Evolutionary conservation across 2,113 vertebrate species (phyloP), one percentile per base, ranked within the genome.

Genomic region (Callaeas wilsoni): DNA sequence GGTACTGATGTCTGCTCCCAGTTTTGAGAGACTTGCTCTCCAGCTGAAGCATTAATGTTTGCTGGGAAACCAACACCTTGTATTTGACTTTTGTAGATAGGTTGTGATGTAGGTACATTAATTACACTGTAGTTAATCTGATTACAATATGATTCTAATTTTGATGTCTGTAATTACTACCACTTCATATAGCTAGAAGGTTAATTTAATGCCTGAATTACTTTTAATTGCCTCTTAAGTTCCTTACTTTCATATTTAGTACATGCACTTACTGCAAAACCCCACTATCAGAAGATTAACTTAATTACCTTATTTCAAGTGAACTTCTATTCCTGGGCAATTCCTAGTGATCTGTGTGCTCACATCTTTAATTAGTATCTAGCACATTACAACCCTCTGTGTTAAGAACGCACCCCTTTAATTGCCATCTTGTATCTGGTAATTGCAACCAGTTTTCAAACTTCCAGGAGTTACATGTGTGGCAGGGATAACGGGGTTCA

Each of bases 171-270:
- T 89, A 95, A 92, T 96, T 90, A 86, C 85, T 71, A 94, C 56
- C 57, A 92, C 60, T 96, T 92, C 73, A 64, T 93, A 89, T 63
- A 95, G 76, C 85, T 90, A 88, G 88, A 92, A 94, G 83, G 88
- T 96, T 96, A 96, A 97, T 96, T 96, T 97, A 96, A 96, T 88
- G 94, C 90, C 92, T 94, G 95, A 86, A 96, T 96, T 97, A 68
- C 82, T 94, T 96, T 88, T 95, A 97, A 96, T 96, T 88, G 86
- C 83, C 60, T 89, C 90, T 93, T 94, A 94, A 93, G 37, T 96
- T 88, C 83, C 71, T 89, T 87, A 78, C 88, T 90, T 95, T 93
- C 83, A 92, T 94, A 95, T 92, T 81, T 93, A 90, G 87, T 89
- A 79, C 83, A 93, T 42, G 68, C 69, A 87, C 27, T 93, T 89